Evolutionary conservation across 2,888 invertebrate species (phyloP), one percentile per base, ranked within the genome.

Genomic region (Phengaris alcon): DNA sequence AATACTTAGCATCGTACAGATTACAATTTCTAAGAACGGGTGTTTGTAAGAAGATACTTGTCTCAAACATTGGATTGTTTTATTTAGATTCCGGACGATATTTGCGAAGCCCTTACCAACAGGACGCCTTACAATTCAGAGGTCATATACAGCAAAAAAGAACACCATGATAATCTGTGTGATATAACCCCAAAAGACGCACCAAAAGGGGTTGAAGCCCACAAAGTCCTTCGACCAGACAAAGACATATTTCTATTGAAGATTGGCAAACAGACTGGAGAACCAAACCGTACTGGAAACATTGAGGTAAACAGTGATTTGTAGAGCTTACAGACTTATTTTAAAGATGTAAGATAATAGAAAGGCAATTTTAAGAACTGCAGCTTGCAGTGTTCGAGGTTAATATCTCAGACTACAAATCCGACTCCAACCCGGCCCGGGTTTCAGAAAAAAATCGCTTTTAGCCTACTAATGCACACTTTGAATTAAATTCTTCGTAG

Each of bases 241-340:
- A 95, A 95, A 81, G 96, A 96, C 80, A 94, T 96, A 0, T 96
- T 96, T 79, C 90, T 97, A 6, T 87, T 97, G 72, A 95, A 96
- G 82, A 95, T 97, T 76, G 97, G 97, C 2, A 97, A 96, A 82
- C 97, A 97, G 83, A 95, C 95, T 0, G 92, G 92, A 72, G 93
- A 93, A 80, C 93, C 92, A 0, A 90, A 92, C 77, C 88, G 93
- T 7, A 95, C 96, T 54, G 95, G 95, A 0, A 94, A 94, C 68
- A 95, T 95, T 77, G 96, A 96, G 88, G 96, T 96, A 76, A 75
- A 8, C 73, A 22, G 13, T 12, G 46, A 15, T 15, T 22, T 15
- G 6, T 59, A 59, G 8, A 15, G n/a, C 1, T 59, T 59, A 59
- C 7, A n/a, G 15, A 4, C 22, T 22, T 22, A 59, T 15, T 7